These are phyloP conservation scores for human DNA, from an alignment of 2,113 vertebrate genomes.

Conservation along the genomic window GRCh38 chr9:23254501-23255000, in stretches of 20 bases:
- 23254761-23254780: neutral
- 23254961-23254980: slow-evolving; percentile 2
- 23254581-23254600: neutral
- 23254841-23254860: neutral
- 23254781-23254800: neutral
- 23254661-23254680: neutral
- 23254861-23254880: neutral
- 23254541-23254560: neutral
- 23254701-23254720: neutral
- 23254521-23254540: neutral
- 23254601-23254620: neutral
- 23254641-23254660: rapidly evolving
- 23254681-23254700: neutral
- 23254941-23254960: neutral
- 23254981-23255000: neutral
- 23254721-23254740: neutral
- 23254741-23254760: neutral
- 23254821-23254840: neutral
- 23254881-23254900: neutral
- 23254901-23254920: neutral
- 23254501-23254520: neutral
- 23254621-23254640: neutral
- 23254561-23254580: neutral
- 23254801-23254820: neutral
- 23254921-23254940: neutral